Evolutionary conservation across 2,113 vertebrate species (phyloP), one percentile per base, ranked within the genome.

Genomic region (Zapus hudsonius): DNA sequence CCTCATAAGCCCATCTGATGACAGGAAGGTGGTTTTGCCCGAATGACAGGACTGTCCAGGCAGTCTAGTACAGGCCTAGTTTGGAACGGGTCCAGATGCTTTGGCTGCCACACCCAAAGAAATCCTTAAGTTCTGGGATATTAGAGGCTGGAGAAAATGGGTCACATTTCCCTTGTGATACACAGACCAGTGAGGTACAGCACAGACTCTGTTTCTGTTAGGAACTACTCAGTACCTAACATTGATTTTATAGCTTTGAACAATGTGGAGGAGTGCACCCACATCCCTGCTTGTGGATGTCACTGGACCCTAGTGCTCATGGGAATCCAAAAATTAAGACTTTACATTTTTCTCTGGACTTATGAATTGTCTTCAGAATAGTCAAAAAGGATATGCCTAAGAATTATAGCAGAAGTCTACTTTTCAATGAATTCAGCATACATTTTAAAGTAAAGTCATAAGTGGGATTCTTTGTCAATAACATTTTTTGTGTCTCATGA

Each of bases 381-480:
- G 20, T 74, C 83, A 94, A 73, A 13, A 92, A 52, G 12, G 69
- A 93, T 40, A 82, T 31, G 25, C 67, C 72, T 89, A 42, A 73
- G 70, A 90, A 84, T 86, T 84, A 40, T 75, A 57, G 73, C 42
- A 82, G 61, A 94, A 55, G 22, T 87, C 44, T 23, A 80, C 7
- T 44, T 36, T 57, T 44, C 42, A 95, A 92, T 84, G 33, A 25
- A 74, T 36, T 59, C 33, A 75, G 55, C 42, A 31, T 17, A 66
- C 3, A 3, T 85, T 66, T 90, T 76, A 91, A 91, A 95, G 40
- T 70, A 79, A 89, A 89, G 36, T 66, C 67, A 23, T 38, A n/a
- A 72, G 40, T 72, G n/a, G n/a, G 7, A 47, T 7, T 85, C 52
- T 84, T 87, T 70, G 38, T 82, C 95, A 95, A 87, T 73, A 84